A percentile compares a stretch with the other conserved stretches of the same genome.
Conservation (phyloP, 2,797 vertebrate genomes). For the Salmo trutta region DNA sequence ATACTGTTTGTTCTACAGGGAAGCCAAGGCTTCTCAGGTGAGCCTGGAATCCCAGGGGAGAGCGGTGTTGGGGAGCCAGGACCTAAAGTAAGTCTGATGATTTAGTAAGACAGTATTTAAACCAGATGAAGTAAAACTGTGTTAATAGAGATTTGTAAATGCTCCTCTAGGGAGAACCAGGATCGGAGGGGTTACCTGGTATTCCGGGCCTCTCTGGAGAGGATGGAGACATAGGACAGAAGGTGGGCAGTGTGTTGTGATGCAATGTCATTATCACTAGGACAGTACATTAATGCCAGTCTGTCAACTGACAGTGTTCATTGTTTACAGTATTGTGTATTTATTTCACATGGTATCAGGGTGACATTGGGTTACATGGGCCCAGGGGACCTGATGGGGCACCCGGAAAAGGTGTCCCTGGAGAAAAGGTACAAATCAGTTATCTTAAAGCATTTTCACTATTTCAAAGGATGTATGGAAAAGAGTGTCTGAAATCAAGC, state of each 20-base stretch:
- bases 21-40: slow-evolving; percentile 76
- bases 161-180: slow-evolving; percentile 75
- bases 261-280: background rate
- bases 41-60: slow-evolving; percentile 75
- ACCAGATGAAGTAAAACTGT: background rate
- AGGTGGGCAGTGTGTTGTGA: slow-evolving; percentile 62
- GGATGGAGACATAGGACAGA: slow-evolving; percentile 73
- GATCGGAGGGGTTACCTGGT: slow-evolving; percentile 72
- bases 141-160: background rate
- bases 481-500: background rate
- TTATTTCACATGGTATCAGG: slow-evolving; percentile 60
- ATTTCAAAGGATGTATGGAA: background rate
- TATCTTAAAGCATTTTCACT: background rate
- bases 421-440: slow-evolving; percentile 75
- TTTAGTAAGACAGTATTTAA: background rate
- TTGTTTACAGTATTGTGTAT: background rate
- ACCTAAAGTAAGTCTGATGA: slow-evolving; percentile 68
- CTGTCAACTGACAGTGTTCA: background rate
- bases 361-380: slow-evolving; percentile 79
- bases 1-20: slow-evolving; percentile 67
- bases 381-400: slow-evolving; percentile 76
- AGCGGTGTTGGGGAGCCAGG: slow-evolving; percentile 75
- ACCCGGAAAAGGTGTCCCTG: slow-evolving; percentile 77
- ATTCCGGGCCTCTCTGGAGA: slow-evolving; percentile 75
- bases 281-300: background rate